A percentile compares a stretch with the other conserved stretches of the same genome.
phyloP scores from a whole-genome alignment of 1,140 invertebrate species.

The Macrosteles quadrilineatus region DNA sequence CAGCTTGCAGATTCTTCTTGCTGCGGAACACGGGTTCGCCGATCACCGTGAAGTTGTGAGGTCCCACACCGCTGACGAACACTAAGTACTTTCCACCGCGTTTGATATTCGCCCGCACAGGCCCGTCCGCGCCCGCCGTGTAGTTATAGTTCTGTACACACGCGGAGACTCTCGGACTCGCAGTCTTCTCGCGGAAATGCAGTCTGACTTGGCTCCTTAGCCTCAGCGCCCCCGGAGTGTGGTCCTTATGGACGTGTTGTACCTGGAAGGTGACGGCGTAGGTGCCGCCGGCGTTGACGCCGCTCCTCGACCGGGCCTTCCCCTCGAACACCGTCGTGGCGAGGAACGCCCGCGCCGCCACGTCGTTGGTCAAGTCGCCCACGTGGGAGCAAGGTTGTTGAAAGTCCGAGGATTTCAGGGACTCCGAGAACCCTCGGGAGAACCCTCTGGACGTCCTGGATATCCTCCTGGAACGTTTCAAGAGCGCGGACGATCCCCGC shows the following conservation, averaged over 20 bases:
- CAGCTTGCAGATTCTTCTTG: conserved; percentile 45
- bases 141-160: conserved; percentile 40
- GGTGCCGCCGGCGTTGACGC: conserved; percentile 55
- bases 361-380: conserved; percentile 51
- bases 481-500: background rate
- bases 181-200: conserved; percentile 54
- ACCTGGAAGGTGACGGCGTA: conserved; percentile 68
- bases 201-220: conserved; percentile 56
- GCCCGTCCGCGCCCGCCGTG: conserved; percentile 32
- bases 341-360: conserved; percentile 60
- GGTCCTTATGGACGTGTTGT: conserved; percentile 61
- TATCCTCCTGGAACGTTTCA: conserved; percentile 28
- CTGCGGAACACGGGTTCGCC: conserved; percentile 57
- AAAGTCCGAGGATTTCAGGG: conserved; percentile 17
- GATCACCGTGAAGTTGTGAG: conserved; percentile 64
- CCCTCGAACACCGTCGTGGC: conserved; percentile 66
- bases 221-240: conserved; percentile 53
- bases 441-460: conserved; percentile 17
- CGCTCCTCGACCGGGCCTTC: conserved; percentile 62
- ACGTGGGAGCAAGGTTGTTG: conserved; percentile 40
- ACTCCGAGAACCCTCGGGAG: conserved; percentile 22
- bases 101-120: conserved; percentile 58
- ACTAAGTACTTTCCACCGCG: conserved; percentile 64
- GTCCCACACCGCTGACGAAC: conserved; percentile 65
- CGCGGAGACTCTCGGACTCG: conserved; percentile 41